These are phyloP conservation scores for Felis catus DNA, from an alignment of 2,113 vertebrate species.

Conservation along the genomic window DNA sequence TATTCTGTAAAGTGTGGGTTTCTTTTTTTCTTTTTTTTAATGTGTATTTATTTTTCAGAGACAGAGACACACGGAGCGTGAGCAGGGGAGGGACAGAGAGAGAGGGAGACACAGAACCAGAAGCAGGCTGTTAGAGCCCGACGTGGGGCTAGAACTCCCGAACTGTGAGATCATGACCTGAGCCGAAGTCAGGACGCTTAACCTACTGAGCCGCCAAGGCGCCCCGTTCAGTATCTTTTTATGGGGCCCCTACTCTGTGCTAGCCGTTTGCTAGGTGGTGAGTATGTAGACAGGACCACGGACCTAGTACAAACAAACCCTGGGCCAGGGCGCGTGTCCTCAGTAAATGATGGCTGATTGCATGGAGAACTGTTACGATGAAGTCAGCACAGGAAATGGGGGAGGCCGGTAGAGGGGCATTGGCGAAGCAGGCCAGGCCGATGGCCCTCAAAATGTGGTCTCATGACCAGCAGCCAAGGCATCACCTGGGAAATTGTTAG, in stretches of 20 bases:
- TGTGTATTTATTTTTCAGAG: too few species aligned
- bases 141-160: too few species aligned
- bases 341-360: background rate
- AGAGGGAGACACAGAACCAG: too few species aligned
- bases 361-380: background rate
- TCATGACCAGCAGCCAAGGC: background rate
- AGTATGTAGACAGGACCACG: background rate
- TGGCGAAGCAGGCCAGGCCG: background rate
- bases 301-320: background rate
- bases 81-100: too few species aligned
- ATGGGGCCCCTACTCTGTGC: background rate
- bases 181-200: too few species aligned
- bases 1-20: background rate
- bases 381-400: fast-evolving
- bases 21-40: too few species aligned
- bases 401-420: background rate
- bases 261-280: too few species aligned
- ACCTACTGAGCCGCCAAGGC: too few species aligned
- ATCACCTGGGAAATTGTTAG: background rate
- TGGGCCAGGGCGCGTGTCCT: background rate
- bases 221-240: background rate
- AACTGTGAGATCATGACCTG: too few species aligned
- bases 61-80: too few species aligned
- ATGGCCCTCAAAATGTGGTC: background rate
- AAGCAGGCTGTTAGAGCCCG: too few species aligned